Conservation (phyloP, 2,888 invertebrate genomes). For the Metacarcinus magister region DNA sequence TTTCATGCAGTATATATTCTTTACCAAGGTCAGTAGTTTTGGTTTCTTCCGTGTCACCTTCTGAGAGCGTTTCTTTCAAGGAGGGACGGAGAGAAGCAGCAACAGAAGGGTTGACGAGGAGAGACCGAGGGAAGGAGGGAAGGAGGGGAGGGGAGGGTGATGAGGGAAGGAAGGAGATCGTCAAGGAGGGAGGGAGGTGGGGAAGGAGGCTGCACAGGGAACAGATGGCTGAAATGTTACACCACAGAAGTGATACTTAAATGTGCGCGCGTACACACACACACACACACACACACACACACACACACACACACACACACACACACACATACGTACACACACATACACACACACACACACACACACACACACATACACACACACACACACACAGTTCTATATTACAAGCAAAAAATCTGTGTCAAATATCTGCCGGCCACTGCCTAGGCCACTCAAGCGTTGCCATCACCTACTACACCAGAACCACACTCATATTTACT, state of each 20-base stretch:
- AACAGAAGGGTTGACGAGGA: too few relatives aligned
- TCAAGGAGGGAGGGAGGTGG: background rate
- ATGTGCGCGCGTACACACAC: background rate
- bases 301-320: background rate
- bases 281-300: conserved; percentile 12
- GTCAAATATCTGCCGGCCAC: too few relatives aligned
- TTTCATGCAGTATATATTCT: too few relatives aligned
- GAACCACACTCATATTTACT: too few relatives aligned
- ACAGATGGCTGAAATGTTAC: conserved; percentile 9
- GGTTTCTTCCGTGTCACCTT: background rate
- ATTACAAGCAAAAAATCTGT: too few relatives aligned
- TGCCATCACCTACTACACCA: too few relatives aligned
- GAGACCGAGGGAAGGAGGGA: background rate
- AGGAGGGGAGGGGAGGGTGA: background rate
- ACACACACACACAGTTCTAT: background rate
- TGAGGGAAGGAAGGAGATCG: background rate
- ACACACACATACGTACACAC: background rate
- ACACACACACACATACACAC: too few relatives aligned
- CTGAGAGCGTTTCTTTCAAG: too few relatives aligned
- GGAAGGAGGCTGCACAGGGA: background rate
- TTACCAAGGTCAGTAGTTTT: too few relatives aligned
- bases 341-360: background rate
- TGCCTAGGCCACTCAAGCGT: too few relatives aligned
- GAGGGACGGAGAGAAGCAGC: background rate
- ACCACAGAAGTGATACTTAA: background rate